Base-by-base conservation (phyloP, 1,140 invertebrate species). In the Ceratoteleas bidentatus region DNA sequence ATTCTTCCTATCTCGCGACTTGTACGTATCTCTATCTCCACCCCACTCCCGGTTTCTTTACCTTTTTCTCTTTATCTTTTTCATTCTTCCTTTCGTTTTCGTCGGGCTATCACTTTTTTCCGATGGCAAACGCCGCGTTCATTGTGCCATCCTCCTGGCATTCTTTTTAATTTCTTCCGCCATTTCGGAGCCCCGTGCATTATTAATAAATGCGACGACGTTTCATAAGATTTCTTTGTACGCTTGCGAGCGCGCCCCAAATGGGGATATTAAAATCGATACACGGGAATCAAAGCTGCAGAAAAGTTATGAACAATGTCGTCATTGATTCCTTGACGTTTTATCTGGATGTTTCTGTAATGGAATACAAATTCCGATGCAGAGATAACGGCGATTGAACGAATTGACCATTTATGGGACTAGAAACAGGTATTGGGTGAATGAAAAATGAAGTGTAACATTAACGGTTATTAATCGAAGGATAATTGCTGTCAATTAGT, bases 141-240 rank as follows among this genome's bases (percentile, higher is more conserved):
- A 40, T 50, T 58, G 16, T 60, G 40, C 11, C 45, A 34, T 33
- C n/a, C 34, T 24, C 14, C 16, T 68, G 49, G 16, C 52, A 53
- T 74, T 74, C 60, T 57, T 65, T 66, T 58, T 75, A 61, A 57
- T 58, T 73, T 50, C 57, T 72, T 72, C 68, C 58, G 58, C 58
- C 61, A 70, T 72, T 62, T 61, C 52, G 57, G 9, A 54, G 36
- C 36, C 10, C 36, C 36, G 36, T 40, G 10, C 36, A 40, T 40
- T 40, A 40, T 40, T 40, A 40, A 40, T 40, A 40, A 40, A 40
- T 40, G 10, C 36, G 36, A 9, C 36, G 36, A 40, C 7, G 10
- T 40, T 40, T 40, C 36, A 2, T 40, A 8, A 40, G 7, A 40
- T 40, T 40, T 40, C 10, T 40, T 11, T 40, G 6, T 40, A 11